Base-by-base conservation (phyloP, 2,888 invertebrate genomes). In the Hypercompe scribonia region DNA sequence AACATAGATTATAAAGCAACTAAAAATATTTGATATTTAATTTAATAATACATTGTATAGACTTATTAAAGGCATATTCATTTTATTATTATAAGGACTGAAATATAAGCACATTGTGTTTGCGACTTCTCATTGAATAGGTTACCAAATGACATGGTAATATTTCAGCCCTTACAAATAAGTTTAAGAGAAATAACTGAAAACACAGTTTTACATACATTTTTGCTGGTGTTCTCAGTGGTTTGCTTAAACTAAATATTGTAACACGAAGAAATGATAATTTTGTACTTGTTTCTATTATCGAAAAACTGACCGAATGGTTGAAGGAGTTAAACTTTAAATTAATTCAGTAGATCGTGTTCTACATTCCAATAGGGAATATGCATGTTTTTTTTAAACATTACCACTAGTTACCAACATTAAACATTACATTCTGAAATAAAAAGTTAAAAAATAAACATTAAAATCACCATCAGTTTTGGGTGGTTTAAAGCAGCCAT, bases 201-300 rank as follows among this genome's bases (percentile, higher is more conserved):
- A 64, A 39, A 50, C 65, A 71, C 70, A 36, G 18, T 18, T 4
- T 46, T 18, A 46, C 15, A 46, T 46, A 46, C 3, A 54, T 31
- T 18, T n/a, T 31, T 31, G 28, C 18, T 24, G 8, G 8, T 8
- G 68, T 68, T 13, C 68, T 67, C 75, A 73, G 72, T 77, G 33
- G 68, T 74, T 68, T 65, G 21, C 73, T 42, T 34, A 73, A 72
- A 74, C 28, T 72, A 39, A 28, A 66, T n/a, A 39, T 64, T n/a
- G n/a, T 36, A 75, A 74, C 61, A 64, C 66, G 54, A 70, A 76
- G 83, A 81, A 83, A 83, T 84, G 79, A 83, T 83, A 83, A 84
- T 83, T 84, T 78, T 75, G 65, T 74, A 70, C 69, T 34, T 73
- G 28, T 73, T 71, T 31, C 74, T 73, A 74, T 75, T 33, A 33